Conservation (phyloP, 2,797 vertebrate species). For the Characodon lateralis region DNA sequence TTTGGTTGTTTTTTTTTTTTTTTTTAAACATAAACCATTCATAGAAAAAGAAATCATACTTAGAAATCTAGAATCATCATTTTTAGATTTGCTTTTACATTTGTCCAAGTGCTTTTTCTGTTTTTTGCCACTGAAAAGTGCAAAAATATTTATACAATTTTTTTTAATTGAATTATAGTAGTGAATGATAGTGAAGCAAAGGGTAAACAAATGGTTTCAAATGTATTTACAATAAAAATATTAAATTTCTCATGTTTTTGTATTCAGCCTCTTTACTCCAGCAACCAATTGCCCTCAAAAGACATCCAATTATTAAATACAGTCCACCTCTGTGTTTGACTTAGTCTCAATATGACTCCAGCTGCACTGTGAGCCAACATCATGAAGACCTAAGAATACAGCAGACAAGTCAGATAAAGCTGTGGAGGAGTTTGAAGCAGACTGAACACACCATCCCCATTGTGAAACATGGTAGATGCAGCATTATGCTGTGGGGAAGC, state of each 20-base stretch:
- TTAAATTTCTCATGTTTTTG: not conserved
- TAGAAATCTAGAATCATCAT: not conserved
- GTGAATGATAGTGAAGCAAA: not conserved
- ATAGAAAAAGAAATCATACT: not conserved
- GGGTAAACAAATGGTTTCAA: not conserved
- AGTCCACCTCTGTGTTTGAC: not conserved
- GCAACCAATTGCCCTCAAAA: not conserved
- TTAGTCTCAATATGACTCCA: not conserved
- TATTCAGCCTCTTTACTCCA: not conserved
- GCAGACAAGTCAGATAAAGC: too few species aligned
- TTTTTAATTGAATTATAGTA: not conserved
- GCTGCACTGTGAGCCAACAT: not conserved
- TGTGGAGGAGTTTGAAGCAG: not conserved
- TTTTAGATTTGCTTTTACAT: not conserved
- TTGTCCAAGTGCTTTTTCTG: too few species aligned
- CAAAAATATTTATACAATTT: too few species aligned
- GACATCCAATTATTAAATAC: too few species aligned
- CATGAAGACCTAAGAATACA: not conserved
- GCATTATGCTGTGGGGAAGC: not conserved
- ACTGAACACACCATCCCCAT: not conserved
- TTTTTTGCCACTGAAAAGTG: too few species aligned
- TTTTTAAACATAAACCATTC: not conserved
- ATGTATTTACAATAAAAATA: not conserved
- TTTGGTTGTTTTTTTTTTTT: too few species aligned
- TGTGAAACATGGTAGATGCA: not conserved